Percentiles rank a stretch among this genome's conserved stretches.
Evolutionary conservation across 2,113 vertebrate species (phyloP).

Genomic region (Gopherus flavomarginatus): DNA sequence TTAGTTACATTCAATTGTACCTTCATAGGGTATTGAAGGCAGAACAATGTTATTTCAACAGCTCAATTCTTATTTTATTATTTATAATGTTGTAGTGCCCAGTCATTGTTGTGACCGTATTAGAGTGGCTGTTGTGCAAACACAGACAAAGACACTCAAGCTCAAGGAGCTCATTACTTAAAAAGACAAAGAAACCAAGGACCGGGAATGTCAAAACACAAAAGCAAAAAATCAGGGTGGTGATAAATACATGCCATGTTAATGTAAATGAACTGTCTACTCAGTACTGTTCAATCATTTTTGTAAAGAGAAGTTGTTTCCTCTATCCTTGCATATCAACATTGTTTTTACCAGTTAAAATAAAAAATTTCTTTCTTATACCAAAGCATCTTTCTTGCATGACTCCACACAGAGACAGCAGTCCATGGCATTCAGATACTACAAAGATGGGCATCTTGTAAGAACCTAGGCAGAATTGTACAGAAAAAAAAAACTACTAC

Average conservation of each 20-base stretch:
- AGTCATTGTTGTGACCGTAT: constrained; percentile 33
- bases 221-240: neutral
- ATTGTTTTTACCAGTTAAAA: neutral
- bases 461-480: neutral
- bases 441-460: neutral
- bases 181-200: neutral
- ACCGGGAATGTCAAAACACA: constrained; percentile 10
- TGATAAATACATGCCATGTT: neutral
- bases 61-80: constrained; percentile 49
- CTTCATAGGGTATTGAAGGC: constrained; percentile 67
- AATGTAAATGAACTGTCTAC: neutral
- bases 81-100: constrained; percentile 32
- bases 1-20: constrained; percentile 62
- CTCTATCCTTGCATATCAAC: neutral
- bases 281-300: neutral
- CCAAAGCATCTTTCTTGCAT: neutral
- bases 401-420: neutral
- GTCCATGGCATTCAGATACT: neutral
- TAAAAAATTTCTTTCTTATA: neutral
- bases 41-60: constrained; percentile 60
- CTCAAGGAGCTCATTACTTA: constrained; percentile 39
- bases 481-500: neutral
- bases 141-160: neutral
- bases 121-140: constrained; percentile 60
- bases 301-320: neutral